These are phyloP conservation scores for Zosterops japonicus DNA, from an alignment of 2,113 vertebrate genomes.

Conservation along the genomic window DNA sequence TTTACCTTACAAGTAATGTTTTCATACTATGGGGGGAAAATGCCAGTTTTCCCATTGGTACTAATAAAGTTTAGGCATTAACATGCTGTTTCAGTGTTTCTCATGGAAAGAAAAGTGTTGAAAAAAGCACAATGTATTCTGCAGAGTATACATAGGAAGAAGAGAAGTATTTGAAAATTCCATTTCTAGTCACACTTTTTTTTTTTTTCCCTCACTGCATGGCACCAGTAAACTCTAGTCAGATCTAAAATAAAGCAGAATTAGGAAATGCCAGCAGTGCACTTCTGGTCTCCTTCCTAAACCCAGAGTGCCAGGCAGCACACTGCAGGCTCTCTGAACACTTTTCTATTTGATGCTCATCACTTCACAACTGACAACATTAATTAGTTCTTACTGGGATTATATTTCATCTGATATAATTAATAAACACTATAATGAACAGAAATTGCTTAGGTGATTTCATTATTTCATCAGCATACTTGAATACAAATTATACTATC, in stretches of 20 bases:
- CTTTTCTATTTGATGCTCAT: constrained; percentile 10
- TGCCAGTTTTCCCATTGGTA: constrained; percentile 62
- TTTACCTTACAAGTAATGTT: constrained; percentile 75
- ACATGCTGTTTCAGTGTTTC: constrained; percentile 81
- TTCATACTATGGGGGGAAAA: constrained; percentile 58
- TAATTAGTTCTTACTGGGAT: constrained; percentile 34
- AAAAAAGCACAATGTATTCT: constrained; percentile 68
- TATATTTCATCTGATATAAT: constrained; percentile 35
- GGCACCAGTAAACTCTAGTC: constrained; percentile 48
- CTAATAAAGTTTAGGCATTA: constrained; percentile 72
- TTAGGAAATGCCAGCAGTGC: constrained; percentile 39
- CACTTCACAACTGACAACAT: constrained; percentile 29
- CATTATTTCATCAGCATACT: constrained; percentile 61
- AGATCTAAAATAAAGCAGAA: constrained; percentile 34
- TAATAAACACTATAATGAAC: constrained; percentile 63
- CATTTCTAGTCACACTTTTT: constrained; percentile 55
- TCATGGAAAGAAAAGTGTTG: constrained; percentile 69
- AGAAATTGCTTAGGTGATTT: constrained; percentile 58
- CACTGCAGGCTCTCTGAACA: constrained; percentile 2
- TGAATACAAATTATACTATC: constrained; percentile 53
- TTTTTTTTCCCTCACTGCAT: not conserved
- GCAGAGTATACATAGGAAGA: constrained; percentile 68
- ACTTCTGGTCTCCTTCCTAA: constrained; percentile 7
- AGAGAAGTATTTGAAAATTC: constrained; percentile 68
- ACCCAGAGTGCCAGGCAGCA: constrained; percentile 11